Evolutionary conservation across 2,797 vertebrate genomes (phyloP), one percentile per base, ranked within the genome.

Genomic region (Streptopelia turtur): DNA sequence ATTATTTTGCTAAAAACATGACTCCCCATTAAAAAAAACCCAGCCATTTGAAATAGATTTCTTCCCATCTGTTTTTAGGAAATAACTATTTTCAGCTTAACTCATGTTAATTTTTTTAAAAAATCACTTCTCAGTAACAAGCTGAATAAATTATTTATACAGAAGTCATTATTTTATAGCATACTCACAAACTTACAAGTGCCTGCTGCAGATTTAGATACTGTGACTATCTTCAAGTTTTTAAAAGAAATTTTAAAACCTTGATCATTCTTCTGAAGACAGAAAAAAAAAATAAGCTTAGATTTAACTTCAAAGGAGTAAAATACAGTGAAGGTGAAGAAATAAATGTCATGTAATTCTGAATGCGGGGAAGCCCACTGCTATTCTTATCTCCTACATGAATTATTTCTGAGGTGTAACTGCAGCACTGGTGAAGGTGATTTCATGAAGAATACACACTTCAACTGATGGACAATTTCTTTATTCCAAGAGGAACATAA

Each of bases 261-360:
- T 49, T 60, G 3, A 53, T 83, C 57, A 70, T 84, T 80, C 52
- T 85, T 90, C 80, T 80, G 68, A 66, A 87, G 30, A 50, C 8
- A 53, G 53, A 12, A 37, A 52, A 69, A 85, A 82, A 83, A 82
- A 64, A 50, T 5, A 56, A 56, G 21, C 68, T 83, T 61, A 92
- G 37, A 65, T 93, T 97, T 85, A 87, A 61, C 57, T 92, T 95
- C 84, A 95, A 92, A 87, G 37, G n/a, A 86, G 30, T 71, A 31
- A 91, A 65, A 61, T 28, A 56, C 10, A 83, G 64, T 55, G n/a
- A 93, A 72, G 80, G 25, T 77, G 31, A 91, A 33, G 65, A 85
- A 94, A 85, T 77, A 84, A 78, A 77, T 43, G 28, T 63, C 47
- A 75, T 7, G 2, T 65, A 91, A 91, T 91, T 93, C 47, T 65